Evolutionary conservation across 2,797 vertebrate genomes (phyloP), one percentile per base, ranked within the genome.

Genomic region (Gorsachius magnificus): DNA sequence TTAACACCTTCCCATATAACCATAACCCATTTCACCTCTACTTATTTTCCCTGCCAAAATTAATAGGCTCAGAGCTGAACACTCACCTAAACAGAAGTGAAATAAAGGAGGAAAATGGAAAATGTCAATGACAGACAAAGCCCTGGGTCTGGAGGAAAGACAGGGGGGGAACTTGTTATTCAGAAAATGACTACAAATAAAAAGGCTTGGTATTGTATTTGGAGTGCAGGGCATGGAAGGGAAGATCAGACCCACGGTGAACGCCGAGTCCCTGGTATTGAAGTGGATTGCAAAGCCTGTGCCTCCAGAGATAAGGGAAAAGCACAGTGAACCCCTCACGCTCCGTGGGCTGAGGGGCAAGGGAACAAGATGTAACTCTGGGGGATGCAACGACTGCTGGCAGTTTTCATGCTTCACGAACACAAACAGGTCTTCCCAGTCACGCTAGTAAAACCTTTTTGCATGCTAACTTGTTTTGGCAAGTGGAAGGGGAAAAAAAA

Each of bases 341-440:
- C 29, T 64, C 19, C 2, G 9, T 16, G 33, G 3, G 66, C 7
- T 8, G 3, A 31, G 5, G 3, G 11, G 21, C 5, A 77, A 83
- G 43, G 43, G 43, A 94, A 69, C 1, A 4, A 74, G 54, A 69
- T 53, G 17, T 14, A 80, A 14, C 33, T 8, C n/a, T 68, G 15
- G 16, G 61, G 53, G 72, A 86, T 68, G 48, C 41, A 75, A 64
- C 71, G 36, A 15, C 54, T 8, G 25, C 50, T 33, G 46, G 70
- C 26, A 50, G 28, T 60, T 78, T 75, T 86, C 61, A 82, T 3
- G 58, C 83, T 58, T 58, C 71, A 16, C 0, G 0, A 90, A 84
- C 43, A 72, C 36, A 54, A 94, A 95, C 74, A 89, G 41, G 91
- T 90, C 93, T 64, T 89, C 95, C 87, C 74, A 87, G 93, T 92